Base-by-base conservation (phyloP, 2,113 vertebrate species). In the Hippocampus comes region DNA sequence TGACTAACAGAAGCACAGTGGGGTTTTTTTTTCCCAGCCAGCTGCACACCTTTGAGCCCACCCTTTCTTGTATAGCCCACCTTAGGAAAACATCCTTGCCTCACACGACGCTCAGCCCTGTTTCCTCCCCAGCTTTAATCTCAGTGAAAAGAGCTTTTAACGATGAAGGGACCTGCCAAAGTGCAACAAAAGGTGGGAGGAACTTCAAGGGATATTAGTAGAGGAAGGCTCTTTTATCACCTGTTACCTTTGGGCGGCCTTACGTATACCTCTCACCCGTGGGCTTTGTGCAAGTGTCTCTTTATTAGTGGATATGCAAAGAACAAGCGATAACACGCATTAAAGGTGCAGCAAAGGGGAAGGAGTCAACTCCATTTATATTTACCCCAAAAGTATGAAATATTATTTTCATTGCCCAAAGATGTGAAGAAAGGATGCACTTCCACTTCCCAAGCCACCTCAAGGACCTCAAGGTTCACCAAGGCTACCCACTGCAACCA, bases 401-500 rank as follows among this genome's bases (percentile, higher is more conserved):
- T 56, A 10, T 23, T 23, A 23, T n/a, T 56, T n/a, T 56, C 51
- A 12, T 46, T 15, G 12, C 51, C 51, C 20, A 51, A 51, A 51
- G 1, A 6, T 38, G 34, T 38, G 34, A 38, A 38, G 34, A 38
- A 38, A 38, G 34, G 5, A 38, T 38, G 5, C 34, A 38, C 34
- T 38, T 38, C 34, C 34, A 38, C 34, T 38, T 38, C 34, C 34
- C 5, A 5, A 38, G 34, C 34, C 34, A 38, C 34, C 34, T 38
- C 34, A 38, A 38, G 34, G 5, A 38, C 30, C 30, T 34, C 15
- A 61, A 61, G 87, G 89, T 92, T n/a, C 97, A 98, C 27, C 84
- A 89, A 93, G 97, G 96, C 0, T 99, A 99, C 48, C 61, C 34
- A 83, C 0, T 99, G 97, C 89, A 77, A 80, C 68, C 94, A 93